phyloP scores from a whole-genome alignment of 2,797 vertebrate genomes.

The Tokudaia tokunoshimensis region DNA sequence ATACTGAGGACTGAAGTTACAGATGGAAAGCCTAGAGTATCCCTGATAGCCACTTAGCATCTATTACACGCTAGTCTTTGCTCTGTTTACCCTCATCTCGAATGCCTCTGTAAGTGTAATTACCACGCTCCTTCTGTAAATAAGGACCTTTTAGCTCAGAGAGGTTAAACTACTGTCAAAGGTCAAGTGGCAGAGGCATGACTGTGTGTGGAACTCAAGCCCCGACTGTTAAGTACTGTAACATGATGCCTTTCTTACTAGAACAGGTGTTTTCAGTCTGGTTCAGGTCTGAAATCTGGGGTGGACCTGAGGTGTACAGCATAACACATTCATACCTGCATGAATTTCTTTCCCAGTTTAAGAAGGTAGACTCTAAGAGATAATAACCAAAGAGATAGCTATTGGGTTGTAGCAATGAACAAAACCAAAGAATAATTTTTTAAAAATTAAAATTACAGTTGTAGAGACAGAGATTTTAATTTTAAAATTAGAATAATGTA shows the following conservation, averaged over 20 bases:
- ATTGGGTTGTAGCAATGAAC: background rate
- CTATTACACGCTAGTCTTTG: background rate
- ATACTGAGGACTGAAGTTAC: background rate
- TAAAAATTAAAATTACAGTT: background rate
- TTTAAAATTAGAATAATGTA: background rate
- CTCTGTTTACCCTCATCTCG: background rate
- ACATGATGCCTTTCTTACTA: background rate
- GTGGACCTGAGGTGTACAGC: background rate
- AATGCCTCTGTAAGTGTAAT: background rate
- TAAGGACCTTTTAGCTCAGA: background rate
- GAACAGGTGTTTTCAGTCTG: background rate
- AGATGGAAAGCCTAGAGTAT: background rate
- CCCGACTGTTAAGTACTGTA: background rate
- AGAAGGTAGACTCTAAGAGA: slow-evolving; percentile 9
- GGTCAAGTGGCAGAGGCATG: slow-evolving; percentile 5
- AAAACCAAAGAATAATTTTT: background rate
- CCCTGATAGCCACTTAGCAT: background rate
- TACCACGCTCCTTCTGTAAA: background rate
- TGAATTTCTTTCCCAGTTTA: background rate
- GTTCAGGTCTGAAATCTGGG: background rate
- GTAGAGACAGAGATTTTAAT: background rate
- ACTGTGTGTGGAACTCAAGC: background rate
- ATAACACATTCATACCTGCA: background rate
- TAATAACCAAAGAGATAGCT: background rate
- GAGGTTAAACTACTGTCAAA: slow-evolving; percentile 39